phyloP scores from a whole-genome alignment of 30 jellyfish, hydroid and myxozoan species.

The Clytia hemisphaerica region DNA sequence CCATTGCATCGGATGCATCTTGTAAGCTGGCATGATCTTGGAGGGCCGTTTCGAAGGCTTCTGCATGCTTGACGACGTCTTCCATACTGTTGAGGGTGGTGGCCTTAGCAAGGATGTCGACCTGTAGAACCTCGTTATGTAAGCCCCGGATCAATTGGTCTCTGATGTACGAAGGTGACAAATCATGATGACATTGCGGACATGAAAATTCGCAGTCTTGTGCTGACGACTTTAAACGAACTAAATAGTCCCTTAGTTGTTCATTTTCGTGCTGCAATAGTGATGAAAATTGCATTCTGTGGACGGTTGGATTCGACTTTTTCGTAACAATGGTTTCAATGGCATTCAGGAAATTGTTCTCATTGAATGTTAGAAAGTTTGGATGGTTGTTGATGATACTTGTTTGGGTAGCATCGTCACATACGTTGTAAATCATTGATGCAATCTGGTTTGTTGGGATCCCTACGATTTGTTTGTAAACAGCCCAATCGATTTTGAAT shows the following conservation, averaged over 20 bases:
- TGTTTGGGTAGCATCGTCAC: background rate
- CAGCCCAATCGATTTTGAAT: background rate
- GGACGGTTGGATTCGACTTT: background rate
- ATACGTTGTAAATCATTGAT: background rate
- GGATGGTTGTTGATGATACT: background rate
- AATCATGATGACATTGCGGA: slow-evolving; percentile 1
- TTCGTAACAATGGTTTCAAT: background rate
- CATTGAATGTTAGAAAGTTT: background rate
- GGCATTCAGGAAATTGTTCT: background rate
- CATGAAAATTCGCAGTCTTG: background rate
- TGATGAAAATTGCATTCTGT: background rate
- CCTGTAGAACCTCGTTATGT: background rate
- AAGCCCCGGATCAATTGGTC: slow-evolving; percentile 1
- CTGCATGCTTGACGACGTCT: slow-evolving; percentile 7
- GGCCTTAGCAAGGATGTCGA: slow-evolving; percentile 18
- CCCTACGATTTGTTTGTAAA: background rate
- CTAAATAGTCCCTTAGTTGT: background rate
- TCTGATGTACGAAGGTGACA: background rate
- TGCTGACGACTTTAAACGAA: background rate
- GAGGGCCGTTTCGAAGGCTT: slow-evolving; percentile 11
- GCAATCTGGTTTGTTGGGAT: background rate
- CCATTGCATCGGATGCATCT: slow-evolving; percentile 8
- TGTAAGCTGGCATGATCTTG: background rate
- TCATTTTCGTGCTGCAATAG: background rate
- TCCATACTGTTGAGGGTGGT: background rate